Conservation (phyloP, 2,113 vertebrate genomes). For the Corapipo altera region DNA sequence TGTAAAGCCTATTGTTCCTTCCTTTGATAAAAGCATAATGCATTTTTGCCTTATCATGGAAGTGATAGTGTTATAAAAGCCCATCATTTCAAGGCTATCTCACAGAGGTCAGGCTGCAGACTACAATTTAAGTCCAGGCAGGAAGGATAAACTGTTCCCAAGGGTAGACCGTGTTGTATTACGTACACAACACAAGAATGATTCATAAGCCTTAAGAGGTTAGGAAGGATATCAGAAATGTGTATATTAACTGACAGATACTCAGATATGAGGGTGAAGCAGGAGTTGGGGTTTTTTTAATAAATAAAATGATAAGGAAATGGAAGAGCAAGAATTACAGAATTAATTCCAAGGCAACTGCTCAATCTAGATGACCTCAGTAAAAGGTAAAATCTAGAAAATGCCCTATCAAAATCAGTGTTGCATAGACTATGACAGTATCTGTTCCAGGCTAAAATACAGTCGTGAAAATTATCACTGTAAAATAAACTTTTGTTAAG, state of each 20-base stretch:
- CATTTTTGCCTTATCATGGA: conserved; percentile 1
- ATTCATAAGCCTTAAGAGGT: conserved; percentile 7
- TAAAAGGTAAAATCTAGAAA: background rate
- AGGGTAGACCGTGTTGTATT: background rate
- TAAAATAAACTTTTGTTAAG: background rate
- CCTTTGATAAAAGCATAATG: conserved; percentile 10
- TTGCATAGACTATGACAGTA: background rate
- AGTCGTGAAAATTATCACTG: background rate
- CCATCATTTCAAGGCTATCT: conserved; percentile 20
- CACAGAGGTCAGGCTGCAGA: background rate
- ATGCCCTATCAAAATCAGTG: background rate
- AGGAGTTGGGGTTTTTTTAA: background rate
- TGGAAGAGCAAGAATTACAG: background rate
- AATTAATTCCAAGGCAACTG: background rate
- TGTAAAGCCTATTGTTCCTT: background rate
- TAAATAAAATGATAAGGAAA: background rate
- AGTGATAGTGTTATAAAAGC: conserved; percentile 21
- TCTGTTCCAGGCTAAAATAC: background rate
- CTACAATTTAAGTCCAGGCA: conserved; percentile 25
- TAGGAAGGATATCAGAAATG: background rate
- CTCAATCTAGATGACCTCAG: background rate
- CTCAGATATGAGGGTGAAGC: background rate
- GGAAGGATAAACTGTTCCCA: conserved; percentile 44
- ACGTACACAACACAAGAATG: background rate
- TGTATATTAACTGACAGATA: background rate